Evolutionary conservation across 53 echinoderm and acorn worm species (phyloP), one percentile per base, ranked within the genome.

Genomic region (Actinopyga echinites): DNA sequence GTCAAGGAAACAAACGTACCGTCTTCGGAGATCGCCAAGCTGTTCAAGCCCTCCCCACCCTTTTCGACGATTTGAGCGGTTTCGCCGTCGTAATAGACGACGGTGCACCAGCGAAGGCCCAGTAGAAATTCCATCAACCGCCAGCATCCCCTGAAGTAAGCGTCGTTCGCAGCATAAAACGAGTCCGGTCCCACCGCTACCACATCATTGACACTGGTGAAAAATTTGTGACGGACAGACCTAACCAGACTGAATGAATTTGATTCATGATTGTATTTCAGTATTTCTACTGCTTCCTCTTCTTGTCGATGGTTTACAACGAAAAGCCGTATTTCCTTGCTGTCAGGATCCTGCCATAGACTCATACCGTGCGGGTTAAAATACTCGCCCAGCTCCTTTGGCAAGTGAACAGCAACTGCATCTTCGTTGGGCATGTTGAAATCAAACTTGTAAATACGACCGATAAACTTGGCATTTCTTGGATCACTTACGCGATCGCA

Each of bases 21-120:
- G 44, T 59, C 37, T 43, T 29, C 59, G 0, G 80, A 80, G 34
- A 80, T 31, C 13, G 62, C 61, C 8, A 61, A 4, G 24, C 80
- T 61, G 33, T 80, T 80, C 8, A 37, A 61, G 37, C 35, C 80
- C 8, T 22, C 25, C 31, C 56, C 58, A 44, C 45, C 29, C 20
- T 57, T n/a, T 6, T 35, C 20, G n/a, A 56, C 84, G 2, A 26
- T 6, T 20, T 32, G 62, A 8, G 54, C 66, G 15, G 55, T 43
- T n/a, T 74, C 57, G 6, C 85, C 88, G 54, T 93, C 90, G 80
- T 90, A 93, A 55, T 80, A 89, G 2, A 88, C 86, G 32, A 93
- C 86, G 33, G 59, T 86, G 20, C 83, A 83, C 83, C 82, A 83
- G 3, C 83, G 77, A 2, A 87, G 60, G 5, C 53, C 35, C 0